These are phyloP conservation scores for Cheilinus undulatus DNA, from an alignment of 2,113 vertebrate species.

Conservation along the genomic window DNA sequence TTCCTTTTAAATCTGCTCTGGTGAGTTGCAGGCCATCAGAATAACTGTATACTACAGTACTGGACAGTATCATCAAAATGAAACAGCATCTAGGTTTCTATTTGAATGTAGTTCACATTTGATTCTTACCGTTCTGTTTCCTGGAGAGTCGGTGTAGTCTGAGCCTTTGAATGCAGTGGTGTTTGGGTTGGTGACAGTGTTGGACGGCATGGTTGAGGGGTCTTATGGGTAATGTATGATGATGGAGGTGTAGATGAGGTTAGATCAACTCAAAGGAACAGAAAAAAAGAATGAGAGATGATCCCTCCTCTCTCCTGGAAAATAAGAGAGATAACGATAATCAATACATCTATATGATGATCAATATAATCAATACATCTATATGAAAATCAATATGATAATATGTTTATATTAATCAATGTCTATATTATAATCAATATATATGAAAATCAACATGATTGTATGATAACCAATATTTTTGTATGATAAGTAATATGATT, in stretches of 20 bases:
- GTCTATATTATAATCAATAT: too few relatives aligned
- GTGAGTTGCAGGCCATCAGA: too few relatives aligned
- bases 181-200: conserved; percentile 76
- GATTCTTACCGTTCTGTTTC: conserved; percentile 82
- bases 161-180: conserved; percentile 74
- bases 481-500: too few relatives aligned
- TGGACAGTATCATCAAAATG: too few relatives aligned
- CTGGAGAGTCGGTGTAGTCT: conserved; percentile 75
- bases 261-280: conserved; percentile 56
- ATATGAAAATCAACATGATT: too few relatives aligned
- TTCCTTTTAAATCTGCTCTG: too few relatives aligned
- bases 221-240: conserved; percentile 26
- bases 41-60: too few relatives aligned
- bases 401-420: too few relatives aligned
- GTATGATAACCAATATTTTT: too few relatives aligned
- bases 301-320: conserved; percentile 78
- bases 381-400: too few relatives aligned
- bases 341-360: background rate
- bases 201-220: conserved; percentile 87
- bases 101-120: background rate
- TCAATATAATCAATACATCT: too few relatives aligned
- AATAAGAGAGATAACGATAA: conserved; percentile 6
- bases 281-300: conserved; percentile 57
- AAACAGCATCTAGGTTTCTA: too few relatives aligned
- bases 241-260: conserved; percentile 39